Conservation (phyloP, 2,888 invertebrate species). For the Mythimna pallens region DNA sequence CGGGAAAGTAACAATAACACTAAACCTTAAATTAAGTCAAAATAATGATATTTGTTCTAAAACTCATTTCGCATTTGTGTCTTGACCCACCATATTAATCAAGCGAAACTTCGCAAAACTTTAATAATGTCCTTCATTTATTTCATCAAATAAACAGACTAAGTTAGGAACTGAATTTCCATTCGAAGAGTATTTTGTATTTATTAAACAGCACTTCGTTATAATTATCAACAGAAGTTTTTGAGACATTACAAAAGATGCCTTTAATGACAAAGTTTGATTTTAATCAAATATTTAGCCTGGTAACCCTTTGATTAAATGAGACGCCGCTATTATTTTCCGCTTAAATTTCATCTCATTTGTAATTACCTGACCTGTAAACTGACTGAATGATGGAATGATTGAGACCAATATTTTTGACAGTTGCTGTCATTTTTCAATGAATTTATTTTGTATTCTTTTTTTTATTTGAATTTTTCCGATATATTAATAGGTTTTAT, state of each 20-base stretch:
- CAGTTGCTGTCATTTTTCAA: too few species aligned
- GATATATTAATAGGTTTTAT: too few species aligned
- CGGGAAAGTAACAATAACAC: not conserved
- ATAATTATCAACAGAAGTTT: conserved; percentile 53
- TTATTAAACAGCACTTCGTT: conserved; percentile 34
- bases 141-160: conserved; percentile 20
- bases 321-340: not conserved
- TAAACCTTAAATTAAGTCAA: not conserved
- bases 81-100: conserved; percentile 17
- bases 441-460: too few species aligned
- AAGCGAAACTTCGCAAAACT: conserved; percentile 18
- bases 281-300: conserved; percentile 1
- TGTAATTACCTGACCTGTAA: too few species aligned
- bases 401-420: too few species aligned
- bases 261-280: conserved; percentile 40
- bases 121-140: conserved; percentile 31
- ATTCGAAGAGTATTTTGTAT: conserved; percentile 9
- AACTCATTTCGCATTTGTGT: conserved; percentile 6
- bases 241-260: conserved; percentile 36
- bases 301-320: not conserved
- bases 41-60: conserved; percentile 6
- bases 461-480: too few species aligned
- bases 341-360: conserved; percentile 4
- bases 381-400: too few species aligned
- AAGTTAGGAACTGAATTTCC: conserved; percentile 15